Evolutionary conservation across 2,797 vertebrate species (phyloP).

Genomic region (Fundulus diaphanus): DNA sequence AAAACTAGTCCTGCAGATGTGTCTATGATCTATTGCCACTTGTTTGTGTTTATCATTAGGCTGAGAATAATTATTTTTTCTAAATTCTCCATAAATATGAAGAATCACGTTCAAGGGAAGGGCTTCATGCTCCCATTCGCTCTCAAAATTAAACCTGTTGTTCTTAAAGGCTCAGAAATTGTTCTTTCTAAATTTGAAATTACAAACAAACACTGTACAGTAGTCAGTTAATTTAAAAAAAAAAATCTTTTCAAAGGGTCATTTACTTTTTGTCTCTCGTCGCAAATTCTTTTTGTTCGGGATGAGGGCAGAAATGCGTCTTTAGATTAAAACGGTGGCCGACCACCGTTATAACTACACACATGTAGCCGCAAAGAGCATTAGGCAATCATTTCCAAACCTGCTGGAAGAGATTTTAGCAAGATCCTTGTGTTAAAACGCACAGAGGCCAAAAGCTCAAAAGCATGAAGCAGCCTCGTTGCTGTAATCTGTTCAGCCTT

Average conservation of each 20-base stretch:
- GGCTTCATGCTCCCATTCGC: neutral
- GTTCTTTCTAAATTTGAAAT: neutral
- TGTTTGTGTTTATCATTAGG: neutral
- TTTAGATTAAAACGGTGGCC: neutral
- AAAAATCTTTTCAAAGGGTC: neutral
- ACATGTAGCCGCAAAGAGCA: neutral
- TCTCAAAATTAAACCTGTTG: neutral
- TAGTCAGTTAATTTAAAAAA: neutral
- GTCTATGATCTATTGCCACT: neutral
- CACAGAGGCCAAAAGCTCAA: neutral
- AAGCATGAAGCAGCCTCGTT: too few relatives aligned
- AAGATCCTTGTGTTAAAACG: neutral
- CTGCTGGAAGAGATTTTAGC: neutral
- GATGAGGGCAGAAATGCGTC: neutral
- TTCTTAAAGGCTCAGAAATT: neutral
- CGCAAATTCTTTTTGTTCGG: neutral
- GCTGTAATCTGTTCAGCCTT: too few relatives aligned
- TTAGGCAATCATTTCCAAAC: neutral
- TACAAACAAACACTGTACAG: too few relatives aligned
- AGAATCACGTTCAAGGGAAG: neutral
- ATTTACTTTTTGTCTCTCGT: neutral
- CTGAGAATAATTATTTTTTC: constrained; percentile 34
- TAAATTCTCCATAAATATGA: too few relatives aligned
- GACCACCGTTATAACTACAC: neutral
- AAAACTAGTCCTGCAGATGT: neutral